Evolutionary conservation across 2,888 invertebrate genomes (phyloP), one percentile per base, ranked within the genome.

Genomic region (Aleiodes alternator): DNA sequence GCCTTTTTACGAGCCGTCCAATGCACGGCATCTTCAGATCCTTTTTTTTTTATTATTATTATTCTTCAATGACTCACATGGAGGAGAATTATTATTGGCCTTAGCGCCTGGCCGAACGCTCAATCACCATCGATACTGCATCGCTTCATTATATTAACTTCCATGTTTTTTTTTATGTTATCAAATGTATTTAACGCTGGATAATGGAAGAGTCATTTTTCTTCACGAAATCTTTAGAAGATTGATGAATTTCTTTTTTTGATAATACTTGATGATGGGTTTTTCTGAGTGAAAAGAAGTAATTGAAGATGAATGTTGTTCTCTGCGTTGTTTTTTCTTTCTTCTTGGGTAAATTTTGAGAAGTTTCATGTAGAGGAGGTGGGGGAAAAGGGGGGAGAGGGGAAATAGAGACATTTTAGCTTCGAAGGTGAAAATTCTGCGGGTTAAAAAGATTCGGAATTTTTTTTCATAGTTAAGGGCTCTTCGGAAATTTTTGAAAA

Each of bases 31-130:
- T 61, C 69, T 69, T 69, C n/a, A 8, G n/a, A 4, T 3, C 38
- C 48, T 61, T 53, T 29, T 12, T 69, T 73, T 70, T 57, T 61
- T 68, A 38, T 66, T 69, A 55, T 59, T 55, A 51, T 72, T 72
- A 31, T 29, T 12, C 75, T 78, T 77, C 76, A 81, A 81, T 82
- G 82, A 82, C 80, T 82, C 82, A 82, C 79, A 72, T 34, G 1
- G 23, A 16, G 12, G 57, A 56, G 43, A 48, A 77, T 70, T 79
- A 77, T 77, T 71, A 72, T 72, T 29, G 72, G 51, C 43, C 57
- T 70, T 59, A 43, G 9, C 57, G 23, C 56, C 56, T 34, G 51
- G 38, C 57, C 72, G 55, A 69, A 57, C 79, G 77, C 78, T 81
- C 80, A 78, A 77, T 80, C 80, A 79, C 72, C 61, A 34, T 57